Base-by-base conservation (phyloP, 1,140 invertebrate species). In the Procambarus clarkii region DNA sequence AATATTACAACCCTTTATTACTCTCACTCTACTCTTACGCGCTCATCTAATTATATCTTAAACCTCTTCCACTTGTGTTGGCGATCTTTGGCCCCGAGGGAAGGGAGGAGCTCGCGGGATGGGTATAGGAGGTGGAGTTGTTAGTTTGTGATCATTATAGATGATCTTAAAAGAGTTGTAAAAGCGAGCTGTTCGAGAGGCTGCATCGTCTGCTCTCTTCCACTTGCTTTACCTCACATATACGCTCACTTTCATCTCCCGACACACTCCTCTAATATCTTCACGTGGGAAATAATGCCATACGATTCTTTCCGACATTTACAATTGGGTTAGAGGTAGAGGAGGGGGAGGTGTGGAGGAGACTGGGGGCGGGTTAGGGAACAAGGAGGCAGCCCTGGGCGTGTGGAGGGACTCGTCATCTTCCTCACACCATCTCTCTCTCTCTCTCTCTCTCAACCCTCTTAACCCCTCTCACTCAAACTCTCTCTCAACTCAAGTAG, bases 401-500 rank as follows among this genome's bases (percentile, higher is more conserved):
- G 81, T 83, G 44, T 71, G 81, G 60, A 83, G n/a, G 45, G 45
- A 83, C 58, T 69, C 24, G 7, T 83, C 69, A 83, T 69, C 69
- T 69, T 83, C 18, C 81, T 69, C 11, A 15, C 24, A 11, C 69
- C 45, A 83, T 69, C 81, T 69, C 24, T 69, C 80, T 34, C 34
- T 34, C 34, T 34, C 34, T 34, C 34, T 34, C 34, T 34, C 34
- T 34, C 34, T 34, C 34, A 34, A 34, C 34, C 34, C 34, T 34
- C 34, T 34, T 1, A 34, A 34, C 34, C 34, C 34, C 34, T 34
- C 34, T 34, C 50, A 82, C 48, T 46, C n/a, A 34, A 8, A 54
- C 13, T 8, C 50, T 13, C 13, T 54, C 50, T 13, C 50, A 54
- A 8, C 13, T 54, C 2, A 54, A 54, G 13, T 54, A 54, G 8